phyloP scores from a whole-genome alignment of 2,797 vertebrate species.

The Falco rusticolus region DNA sequence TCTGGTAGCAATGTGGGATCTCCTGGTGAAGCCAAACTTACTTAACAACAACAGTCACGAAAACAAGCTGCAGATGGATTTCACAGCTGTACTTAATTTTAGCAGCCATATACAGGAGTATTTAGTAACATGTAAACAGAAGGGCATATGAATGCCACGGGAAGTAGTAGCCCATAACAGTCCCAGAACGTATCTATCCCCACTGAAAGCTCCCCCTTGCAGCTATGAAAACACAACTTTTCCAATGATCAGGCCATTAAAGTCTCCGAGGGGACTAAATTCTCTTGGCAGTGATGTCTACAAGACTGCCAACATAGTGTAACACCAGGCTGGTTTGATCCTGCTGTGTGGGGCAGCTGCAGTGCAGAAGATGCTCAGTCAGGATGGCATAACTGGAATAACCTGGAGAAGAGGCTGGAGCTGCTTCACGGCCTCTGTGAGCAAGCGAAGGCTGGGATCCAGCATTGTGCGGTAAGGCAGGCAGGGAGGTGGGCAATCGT shows the following conservation, averaged over 20 bases:
- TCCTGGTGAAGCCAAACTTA: not conserved
- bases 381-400: not conserved
- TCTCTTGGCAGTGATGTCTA: not conserved
- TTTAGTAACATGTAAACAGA: not conserved
- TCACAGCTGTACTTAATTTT: constrained; percentile 3
- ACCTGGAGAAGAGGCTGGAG: not conserved
- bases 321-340: not conserved
- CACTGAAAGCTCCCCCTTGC: not conserved
- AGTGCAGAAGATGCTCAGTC: fast-evolving
- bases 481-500: not conserved
- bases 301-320: not conserved
- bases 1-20: not conserved
- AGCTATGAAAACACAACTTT: not conserved
- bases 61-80: not conserved
- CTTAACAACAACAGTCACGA: not conserved
- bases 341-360: not conserved
- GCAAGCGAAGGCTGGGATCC: not conserved
- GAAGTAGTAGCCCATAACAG: not conserved
- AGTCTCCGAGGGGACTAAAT: not conserved
- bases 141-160: not conserved
- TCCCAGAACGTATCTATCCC: not conserved
- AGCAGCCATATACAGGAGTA: not conserved
- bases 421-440: not conserved
- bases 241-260: not conserved
- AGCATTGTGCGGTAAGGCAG: not conserved